Percentiles rank a stretch among this genome's conserved stretches.
Evolutionary conservation across 2,113 vertebrate species (phyloP).

Genomic region (Petrocephalus microphthalmus): DNA sequence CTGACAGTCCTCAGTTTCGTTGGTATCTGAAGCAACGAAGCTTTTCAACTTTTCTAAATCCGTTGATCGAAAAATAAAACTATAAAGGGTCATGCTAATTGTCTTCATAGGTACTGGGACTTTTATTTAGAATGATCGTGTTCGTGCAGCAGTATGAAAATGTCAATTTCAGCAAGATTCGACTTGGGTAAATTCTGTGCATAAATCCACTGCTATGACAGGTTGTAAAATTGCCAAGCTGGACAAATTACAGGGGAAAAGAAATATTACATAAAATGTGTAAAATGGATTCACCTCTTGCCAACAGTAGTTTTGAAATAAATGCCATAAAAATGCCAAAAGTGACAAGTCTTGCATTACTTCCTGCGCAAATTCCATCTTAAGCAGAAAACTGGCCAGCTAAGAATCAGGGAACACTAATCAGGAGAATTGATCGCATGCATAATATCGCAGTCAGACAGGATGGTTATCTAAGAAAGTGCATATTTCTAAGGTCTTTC

Average conservation of each 20-base stretch:
- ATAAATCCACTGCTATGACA: not conserved
- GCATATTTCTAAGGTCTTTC: not conserved
- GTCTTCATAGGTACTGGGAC: not conserved
- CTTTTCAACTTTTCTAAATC: not conserved
- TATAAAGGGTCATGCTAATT: not conserved
- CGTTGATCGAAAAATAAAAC: not conserved
- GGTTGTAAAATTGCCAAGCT: not conserved
- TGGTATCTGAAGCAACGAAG: not conserved
- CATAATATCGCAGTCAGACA: not conserved
- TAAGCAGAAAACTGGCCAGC: not conserved
- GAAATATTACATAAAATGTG: conserved; percentile 2
- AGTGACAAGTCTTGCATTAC: not conserved
- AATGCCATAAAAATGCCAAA: not conserved
- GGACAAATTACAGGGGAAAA: not conserved
- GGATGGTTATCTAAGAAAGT: not conserved
- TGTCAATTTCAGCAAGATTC: not conserved
- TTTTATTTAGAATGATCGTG: not conserved
- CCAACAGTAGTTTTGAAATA: not conserved
- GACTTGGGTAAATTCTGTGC: not conserved
- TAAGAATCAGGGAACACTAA: not conserved
- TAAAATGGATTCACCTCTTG: not conserved
- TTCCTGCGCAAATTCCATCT: not conserved
- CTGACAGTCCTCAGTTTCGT: not conserved
- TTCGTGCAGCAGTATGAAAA: not conserved
- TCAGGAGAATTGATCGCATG: not conserved